Evolutionary conservation across 2,113 vertebrate genomes (phyloP).

Genomic region (Bucco capensis): DNA sequence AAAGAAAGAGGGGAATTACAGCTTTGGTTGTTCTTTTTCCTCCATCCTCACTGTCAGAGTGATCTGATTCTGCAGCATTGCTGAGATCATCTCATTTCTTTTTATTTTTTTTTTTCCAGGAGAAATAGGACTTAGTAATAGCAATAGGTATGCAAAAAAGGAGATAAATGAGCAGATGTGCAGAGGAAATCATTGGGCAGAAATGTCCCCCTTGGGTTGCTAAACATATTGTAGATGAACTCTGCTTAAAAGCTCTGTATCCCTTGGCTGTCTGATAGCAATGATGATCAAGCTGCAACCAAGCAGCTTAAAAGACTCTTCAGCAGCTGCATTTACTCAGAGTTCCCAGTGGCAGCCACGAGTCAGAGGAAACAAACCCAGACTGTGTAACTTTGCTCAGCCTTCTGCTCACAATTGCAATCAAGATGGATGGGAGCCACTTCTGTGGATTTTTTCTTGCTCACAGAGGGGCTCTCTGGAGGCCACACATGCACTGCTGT

Average conservation of each 20-base stretch:
- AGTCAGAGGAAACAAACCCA: constrained; percentile 28
- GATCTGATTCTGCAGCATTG: neutral
- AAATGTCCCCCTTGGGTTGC: neutral
- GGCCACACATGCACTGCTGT: neutral
- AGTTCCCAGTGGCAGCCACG: neutral
- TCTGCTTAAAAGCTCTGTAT: constrained; percentile 19
- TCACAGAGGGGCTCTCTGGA: neutral
- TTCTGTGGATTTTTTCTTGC: neutral
- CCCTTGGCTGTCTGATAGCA: constrained; percentile 3
- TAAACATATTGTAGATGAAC: constrained; percentile 28
- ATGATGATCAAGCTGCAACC: constrained; percentile 34
- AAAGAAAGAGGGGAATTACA: neutral
- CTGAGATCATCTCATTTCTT: neutral
- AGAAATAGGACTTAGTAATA: neutral
- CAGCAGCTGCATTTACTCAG: constrained; percentile 25
- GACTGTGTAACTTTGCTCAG: neutral
- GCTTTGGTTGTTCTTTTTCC: neutral
- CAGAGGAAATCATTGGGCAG: constrained; percentile 2
- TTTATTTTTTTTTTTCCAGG: neutral
- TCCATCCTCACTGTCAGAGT: neutral
- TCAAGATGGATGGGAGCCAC: neutral
- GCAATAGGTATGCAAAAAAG: neutral
- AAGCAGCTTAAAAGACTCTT: constrained; percentile 23
- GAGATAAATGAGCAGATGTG: constrained; percentile 8
- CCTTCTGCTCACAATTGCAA: constrained; percentile 15